Base-by-base conservation (phyloP, 2,888 invertebrate genomes). In the Eupeodes luniger region DNA sequence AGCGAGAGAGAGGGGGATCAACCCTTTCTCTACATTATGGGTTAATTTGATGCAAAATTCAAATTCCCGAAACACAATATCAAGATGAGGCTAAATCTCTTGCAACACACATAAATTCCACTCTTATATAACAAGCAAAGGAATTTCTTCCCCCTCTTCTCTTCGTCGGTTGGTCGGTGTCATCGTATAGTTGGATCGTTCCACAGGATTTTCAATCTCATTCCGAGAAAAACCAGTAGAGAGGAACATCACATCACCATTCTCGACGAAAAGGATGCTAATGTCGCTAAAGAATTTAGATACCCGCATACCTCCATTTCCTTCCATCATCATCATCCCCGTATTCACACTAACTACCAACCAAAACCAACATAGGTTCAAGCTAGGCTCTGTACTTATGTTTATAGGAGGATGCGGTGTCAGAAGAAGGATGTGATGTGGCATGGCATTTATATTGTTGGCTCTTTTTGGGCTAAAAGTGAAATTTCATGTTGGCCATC, bases 401-500 rank as follows among this genome's bases (percentile, higher is more conserved):
- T n/a, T n/a, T n/a, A 27, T 2, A 40, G 40, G 40, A 40, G 3
- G 6, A 40, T 40, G 9, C 4, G 14, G 6, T 44, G 44, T 16
- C 16, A 1, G 11, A 5, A 47, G 72, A 67, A 57, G 66, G 75
- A 80, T 40, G 16, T 44, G 19, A 64, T 64, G 64, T 64, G 47
- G 53, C 19, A 36, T 72, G 83, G 66, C 61, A 53, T 83, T 80
- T 83, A 83, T 86, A 83, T 86, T 82, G 79, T 82, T 75, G 79
- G 79, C n/a, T 72, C n/a, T 72, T 49, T 72, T 72, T 72, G 16
- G 76, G 12, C 27, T 59, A 47, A 47, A 86, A 86, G 82, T 86
- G 86, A 79, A 79, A 79, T 72, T 86, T 79, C 86, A 82, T 82
- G 86, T 82, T 61, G 74, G 53, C 59, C 76, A 76, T 87, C 82